Conservation (phyloP, 2,797 vertebrate species). For the Crax fasciolata region DNA sequence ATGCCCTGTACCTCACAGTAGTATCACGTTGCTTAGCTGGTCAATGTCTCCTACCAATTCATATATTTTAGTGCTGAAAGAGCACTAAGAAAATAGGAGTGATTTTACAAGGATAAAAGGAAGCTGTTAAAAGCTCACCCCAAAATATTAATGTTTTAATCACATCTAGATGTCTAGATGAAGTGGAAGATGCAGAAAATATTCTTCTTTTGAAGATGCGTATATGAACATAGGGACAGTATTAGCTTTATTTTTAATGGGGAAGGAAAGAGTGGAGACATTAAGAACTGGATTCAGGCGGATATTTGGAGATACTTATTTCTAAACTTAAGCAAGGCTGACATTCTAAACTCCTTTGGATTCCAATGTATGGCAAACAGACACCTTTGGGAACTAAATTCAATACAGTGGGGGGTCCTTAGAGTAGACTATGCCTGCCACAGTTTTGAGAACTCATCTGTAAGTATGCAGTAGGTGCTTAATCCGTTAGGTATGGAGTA, state of each 20-base stretch:
- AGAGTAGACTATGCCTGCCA: background rate
- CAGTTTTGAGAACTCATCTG: background rate
- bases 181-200: background rate
- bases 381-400: background rate
- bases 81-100: background rate
- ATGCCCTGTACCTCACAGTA: background rate
- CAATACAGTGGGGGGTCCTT: background rate
- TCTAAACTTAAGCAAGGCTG: conserved; percentile 42
- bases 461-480: background rate
- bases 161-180: background rate
- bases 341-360: background rate
- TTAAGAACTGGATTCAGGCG: conserved; percentile 16
- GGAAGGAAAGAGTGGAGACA: background rate
- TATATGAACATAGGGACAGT: background rate
- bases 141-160: background rate
- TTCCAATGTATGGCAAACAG: background rate
- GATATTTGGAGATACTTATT: conserved; percentile 16
- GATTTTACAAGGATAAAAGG: background rate
- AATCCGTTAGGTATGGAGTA: background rate
- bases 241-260: conserved; percentile 15
- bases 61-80: background rate
- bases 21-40: background rate
- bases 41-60: background rate
- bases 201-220: background rate
- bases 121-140: conserved; percentile 6